Percentiles rank a stretch among this genome's conserved stretches.
Evolutionary conservation across 2,113 vertebrate genomes (phyloP).

Genomic region (Genyomyrus donnyi): DNA sequence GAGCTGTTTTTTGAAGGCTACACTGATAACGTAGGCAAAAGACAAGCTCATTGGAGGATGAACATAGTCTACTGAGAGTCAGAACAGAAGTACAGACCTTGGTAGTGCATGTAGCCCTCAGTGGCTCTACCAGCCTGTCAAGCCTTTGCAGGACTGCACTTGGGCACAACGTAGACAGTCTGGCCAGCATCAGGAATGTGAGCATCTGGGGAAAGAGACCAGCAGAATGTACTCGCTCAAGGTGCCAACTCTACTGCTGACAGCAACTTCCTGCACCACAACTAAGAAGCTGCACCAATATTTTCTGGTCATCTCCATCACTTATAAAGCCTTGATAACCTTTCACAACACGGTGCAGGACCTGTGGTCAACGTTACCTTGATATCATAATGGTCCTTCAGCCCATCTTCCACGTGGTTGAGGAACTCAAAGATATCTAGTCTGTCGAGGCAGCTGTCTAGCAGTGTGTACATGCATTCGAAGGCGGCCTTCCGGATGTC

Average conservation of each 20-base stretch:
- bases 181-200: constrained; percentile 95
- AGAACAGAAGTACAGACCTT: constrained; percentile 9
- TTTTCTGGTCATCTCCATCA: neutral
- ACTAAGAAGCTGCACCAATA: neutral
- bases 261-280: neutral
- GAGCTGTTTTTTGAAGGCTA: neutral
- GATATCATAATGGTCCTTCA: constrained; percentile 99
- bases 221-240: neutral
- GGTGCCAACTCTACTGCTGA: neutral
- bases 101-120: constrained; percentile 79
- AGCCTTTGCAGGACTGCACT: constrained; percentile 93
- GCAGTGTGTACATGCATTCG: constrained; percentile 97
- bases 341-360: neutral
- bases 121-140: constrained; percentile 90
- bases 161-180: constrained; percentile 89
- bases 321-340: neutral
- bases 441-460: constrained; percentile 96
- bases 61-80: neutral
- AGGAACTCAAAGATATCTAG: constrained; percentile 98
- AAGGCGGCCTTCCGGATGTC: constrained; percentile 96
- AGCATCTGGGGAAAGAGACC: constrained; percentile 71
- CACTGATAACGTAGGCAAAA: neutral
- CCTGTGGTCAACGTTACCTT: constrained; percentile 58
- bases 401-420: constrained; percentile 96
- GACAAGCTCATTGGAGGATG: neutral